Evolutionary conservation across 2,888 invertebrate genomes (phyloP).

Genomic region (Zaprionus bogoriensis): DNA sequence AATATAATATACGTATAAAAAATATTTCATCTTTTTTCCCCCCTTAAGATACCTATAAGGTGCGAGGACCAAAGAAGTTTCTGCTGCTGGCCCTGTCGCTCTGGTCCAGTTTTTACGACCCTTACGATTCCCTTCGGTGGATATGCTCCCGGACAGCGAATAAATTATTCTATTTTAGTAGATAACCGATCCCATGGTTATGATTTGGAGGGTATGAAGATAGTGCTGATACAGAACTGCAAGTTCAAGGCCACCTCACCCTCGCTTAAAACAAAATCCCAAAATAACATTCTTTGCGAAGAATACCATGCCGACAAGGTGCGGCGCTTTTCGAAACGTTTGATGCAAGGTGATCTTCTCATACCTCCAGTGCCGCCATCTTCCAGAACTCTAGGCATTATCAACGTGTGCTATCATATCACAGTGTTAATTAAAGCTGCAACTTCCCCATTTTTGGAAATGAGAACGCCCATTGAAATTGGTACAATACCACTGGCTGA

Average conservation of each 20-base stretch:
- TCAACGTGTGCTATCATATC: slow-evolving; percentile 48
- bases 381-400: slow-evolving; percentile 43
- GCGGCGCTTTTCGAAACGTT: slow-evolving; percentile 49
- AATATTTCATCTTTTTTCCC: not conserved
- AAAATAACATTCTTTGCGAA: slow-evolving; percentile 31
- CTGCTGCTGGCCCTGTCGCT: slow-evolving; percentile 69
- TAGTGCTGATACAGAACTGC: slow-evolving; percentile 50
- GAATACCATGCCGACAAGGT: slow-evolving; percentile 39
- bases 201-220: slow-evolving; percentile 52
- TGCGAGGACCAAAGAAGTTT: slow-evolving; percentile 57
- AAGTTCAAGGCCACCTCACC: slow-evolving; percentile 56
- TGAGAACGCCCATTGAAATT: slow-evolving; percentile 49
- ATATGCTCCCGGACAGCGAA: slow-evolving; percentile 88
- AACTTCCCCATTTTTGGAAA: not conserved
- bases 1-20: no score
- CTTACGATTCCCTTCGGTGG: slow-evolving; percentile 86
- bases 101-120: slow-evolving; percentile 54
- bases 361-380: slow-evolving; percentile 67
- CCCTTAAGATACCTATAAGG: slow-evolving; percentile 37
- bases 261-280: slow-evolving; percentile 17
- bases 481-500: slow-evolving; percentile 72
- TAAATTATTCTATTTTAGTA: slow-evolving; percentile 86
- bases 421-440: slow-evolving; percentile 46
- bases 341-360: slow-evolving; percentile 46
- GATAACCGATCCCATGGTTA: slow-evolving; percentile 87